Percentiles rank a stretch among this genome's conserved stretches.
Conservation (phyloP, 2,797 vertebrate species). For the Oophaga sylvatica region DNA sequence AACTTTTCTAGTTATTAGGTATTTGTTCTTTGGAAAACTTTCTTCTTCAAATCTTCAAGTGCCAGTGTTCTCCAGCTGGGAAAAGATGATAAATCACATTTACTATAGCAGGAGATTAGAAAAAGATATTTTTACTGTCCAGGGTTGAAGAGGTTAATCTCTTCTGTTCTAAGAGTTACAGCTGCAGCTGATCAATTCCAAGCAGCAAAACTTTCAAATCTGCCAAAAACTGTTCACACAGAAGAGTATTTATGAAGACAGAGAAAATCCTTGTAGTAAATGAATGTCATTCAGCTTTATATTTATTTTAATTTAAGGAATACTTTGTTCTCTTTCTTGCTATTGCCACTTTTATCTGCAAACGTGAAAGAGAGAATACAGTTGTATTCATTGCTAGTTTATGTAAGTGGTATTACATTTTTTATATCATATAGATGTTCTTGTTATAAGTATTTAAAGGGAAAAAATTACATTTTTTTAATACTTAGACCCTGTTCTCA, state of each 20-base stretch:
- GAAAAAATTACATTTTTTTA: background rate
- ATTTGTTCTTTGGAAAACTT: constrained; percentile 29
- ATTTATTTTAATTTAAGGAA: constrained; percentile 45
- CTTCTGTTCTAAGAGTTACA: constrained; percentile 55
- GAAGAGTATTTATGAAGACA: constrained; percentile 45
- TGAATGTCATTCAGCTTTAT: constrained; percentile 47
- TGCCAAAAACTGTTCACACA: constrained; percentile 50
- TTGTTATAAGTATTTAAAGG: background rate
- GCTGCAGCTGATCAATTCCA: constrained; percentile 58
- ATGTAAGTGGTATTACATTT: constrained; percentile 2
- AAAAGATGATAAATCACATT: constrained; percentile 56
- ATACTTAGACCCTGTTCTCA: background rate
- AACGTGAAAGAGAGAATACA: background rate
- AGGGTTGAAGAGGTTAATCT: constrained; percentile 60
- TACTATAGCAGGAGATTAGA: constrained; percentile 53
- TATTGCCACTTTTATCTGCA: constrained; percentile 19
- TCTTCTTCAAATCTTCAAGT: constrained; percentile 29
- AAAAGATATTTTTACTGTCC: constrained; percentile 53
- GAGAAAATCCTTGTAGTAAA: constrained; percentile 41
- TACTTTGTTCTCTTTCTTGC: constrained; percentile 23
- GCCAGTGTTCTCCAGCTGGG: constrained; percentile 51
- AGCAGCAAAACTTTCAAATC: constrained; percentile 48
- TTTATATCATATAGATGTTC: constrained; percentile 16
- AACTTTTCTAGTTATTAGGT: constrained; percentile 4
- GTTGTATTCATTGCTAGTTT: constrained; percentile 9